Base-by-base conservation (phyloP, 2,797 vertebrate genomes). In the Numenius phaeopus region DNA sequence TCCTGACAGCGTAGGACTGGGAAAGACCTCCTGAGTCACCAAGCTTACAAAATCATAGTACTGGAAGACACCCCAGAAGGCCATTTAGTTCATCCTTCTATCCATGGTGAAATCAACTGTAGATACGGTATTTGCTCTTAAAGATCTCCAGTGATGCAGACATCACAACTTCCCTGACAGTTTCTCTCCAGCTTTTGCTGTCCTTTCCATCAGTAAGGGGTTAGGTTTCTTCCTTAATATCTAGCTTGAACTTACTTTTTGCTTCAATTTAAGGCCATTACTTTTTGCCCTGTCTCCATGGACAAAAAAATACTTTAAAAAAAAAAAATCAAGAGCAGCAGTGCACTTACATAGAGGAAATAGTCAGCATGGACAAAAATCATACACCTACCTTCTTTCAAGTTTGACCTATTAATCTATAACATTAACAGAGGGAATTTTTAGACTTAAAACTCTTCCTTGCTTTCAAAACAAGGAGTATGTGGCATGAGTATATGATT, bases 81-180 rank as follows among this genome's bases (percentile, higher is more conserved):
- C 58, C 58, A 29, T 72, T 97, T 91, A 96, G 37, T 69, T 94
- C 57, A 64, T 64, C 27, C 44, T 75, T 47, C 66, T 71, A 39
- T 67, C 69, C 73, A 29, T 55, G 34, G 69, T 77, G 57, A 95
- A 84, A 90, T 83, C 83, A 89, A 59, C 89, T 92, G 59, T 67
- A 92, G 67, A 58, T 73, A 89, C 1, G 23, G 61, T 58, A 71
- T 94, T 92, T 87, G 70, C 57, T 89, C n/a, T 71, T 67, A 82
- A 75, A 89, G 69, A 82, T 82, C 73, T 75, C 81, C 66, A 84
- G 61, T 55, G 66, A 91, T 30, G n/a, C 62, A 87, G 34, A 75
- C 30, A 64, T 55, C 69, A 75, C 52, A 78, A 71, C 65, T 84
- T 87, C 70, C 65, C 70, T 46, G 40, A 42, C 10, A 57, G 44